These are phyloP conservation scores for Apamea crenata DNA, from an alignment of 2,888 invertebrate species.

Conservation along the genomic window DNA sequence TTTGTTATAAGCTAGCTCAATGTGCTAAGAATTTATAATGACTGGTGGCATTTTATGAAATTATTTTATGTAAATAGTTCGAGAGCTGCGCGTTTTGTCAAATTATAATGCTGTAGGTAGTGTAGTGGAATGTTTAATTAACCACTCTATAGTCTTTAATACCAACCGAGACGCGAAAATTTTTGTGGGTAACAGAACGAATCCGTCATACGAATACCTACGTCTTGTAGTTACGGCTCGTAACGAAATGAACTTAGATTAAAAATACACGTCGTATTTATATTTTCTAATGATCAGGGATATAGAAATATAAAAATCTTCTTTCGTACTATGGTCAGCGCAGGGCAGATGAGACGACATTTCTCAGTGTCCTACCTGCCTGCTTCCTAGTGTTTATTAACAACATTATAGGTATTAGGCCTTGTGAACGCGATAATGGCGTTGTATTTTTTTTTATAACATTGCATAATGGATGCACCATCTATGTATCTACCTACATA, in stretches of 20 bases:
- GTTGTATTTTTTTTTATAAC: neutral
- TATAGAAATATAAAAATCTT: neutral
- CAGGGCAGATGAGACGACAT: neutral
- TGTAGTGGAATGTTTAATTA: neutral
- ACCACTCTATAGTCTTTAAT: neutral
- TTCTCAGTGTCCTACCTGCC: neutral
- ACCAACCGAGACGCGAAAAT: neutral
- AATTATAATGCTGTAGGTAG: neutral
- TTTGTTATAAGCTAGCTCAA: slow-evolving; percentile 43
- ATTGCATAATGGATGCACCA: neutral
- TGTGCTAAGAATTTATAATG: slow-evolving; percentile 9
- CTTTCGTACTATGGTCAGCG: neutral
- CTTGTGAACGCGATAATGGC: neutral
- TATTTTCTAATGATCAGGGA: neutral
- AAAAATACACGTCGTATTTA: neutral
- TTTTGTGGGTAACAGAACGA: neutral
- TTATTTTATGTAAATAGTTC: neutral
- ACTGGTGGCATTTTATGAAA: slow-evolving; percentile 11
- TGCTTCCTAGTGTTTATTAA: neutral
- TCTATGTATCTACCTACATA: neutral
- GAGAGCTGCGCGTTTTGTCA: neutral
- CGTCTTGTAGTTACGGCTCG: neutral
- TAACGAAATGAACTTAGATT: neutral
- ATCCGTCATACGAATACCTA: neutral
- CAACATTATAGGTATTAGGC: neutral